These are phyloP conservation scores for Dreissena rostriformis DNA, from an alignment of 1,140 invertebrate genomes.

Conservation along the genomic window DNA sequence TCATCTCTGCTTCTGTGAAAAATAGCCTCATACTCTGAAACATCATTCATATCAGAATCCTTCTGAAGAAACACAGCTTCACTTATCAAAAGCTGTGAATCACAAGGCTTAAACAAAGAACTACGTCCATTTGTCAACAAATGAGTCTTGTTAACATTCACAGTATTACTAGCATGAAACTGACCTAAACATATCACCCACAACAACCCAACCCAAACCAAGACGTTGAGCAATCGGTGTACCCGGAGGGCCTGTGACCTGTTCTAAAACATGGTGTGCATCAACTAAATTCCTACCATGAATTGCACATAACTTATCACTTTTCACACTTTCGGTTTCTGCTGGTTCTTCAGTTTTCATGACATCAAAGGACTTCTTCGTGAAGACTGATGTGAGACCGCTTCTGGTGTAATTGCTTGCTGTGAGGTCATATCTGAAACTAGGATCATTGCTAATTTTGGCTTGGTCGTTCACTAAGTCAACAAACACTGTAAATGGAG, in stretches of 20 bases:
- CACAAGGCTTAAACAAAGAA: conserved; percentile 6
- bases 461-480: too few species aligned
- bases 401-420: too few species aligned
- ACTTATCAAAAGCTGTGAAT: background rate
- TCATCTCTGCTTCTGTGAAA: conserved; percentile 5
- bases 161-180: background rate
- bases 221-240: conserved; percentile 4
- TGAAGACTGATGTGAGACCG: too few species aligned
- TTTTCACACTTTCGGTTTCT: too few species aligned
- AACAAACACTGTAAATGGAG: too few species aligned
- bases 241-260: background rate
- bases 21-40: too few species aligned
- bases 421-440: too few species aligned
- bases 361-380: too few species aligned
- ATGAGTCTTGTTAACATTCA: conserved; percentile 21
- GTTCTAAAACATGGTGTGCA: background rate
- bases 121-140: background rate
- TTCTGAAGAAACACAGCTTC: too few species aligned
- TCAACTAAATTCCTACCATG: conserved; percentile 8
- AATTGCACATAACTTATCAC: background rate
- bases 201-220: conserved; percentile 13
- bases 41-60: background rate
- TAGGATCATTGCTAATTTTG: too few species aligned
- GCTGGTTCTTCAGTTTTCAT: too few species aligned
- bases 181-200: conserved; percentile 14